Base-by-base conservation (phyloP, 2,888 invertebrate species). In the Tolmerus cingulatus region DNA sequence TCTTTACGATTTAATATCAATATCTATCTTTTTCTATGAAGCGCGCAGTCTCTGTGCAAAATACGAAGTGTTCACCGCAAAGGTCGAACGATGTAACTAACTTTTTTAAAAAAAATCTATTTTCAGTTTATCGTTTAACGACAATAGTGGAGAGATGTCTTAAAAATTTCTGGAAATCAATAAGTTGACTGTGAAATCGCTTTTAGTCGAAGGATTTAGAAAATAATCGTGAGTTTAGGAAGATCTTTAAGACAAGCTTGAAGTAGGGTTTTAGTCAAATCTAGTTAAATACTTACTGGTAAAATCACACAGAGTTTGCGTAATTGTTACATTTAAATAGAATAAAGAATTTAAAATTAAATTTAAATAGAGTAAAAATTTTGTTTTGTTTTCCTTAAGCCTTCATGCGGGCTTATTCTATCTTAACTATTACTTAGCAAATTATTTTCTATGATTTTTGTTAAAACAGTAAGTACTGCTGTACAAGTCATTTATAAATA, bases 401-500 rank as follows among this genome's bases (percentile, higher is more conserved):
- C 40, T 46, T 37, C 37, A 84, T 43, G 14, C 5, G 37, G 23
- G 9, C 23, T 46, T 46, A 0, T 82, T 51, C 51, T 57, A 8
- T 43, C 40, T 40, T 27, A 8, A 14, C 74, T 19, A 30, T 34
- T 14, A 30, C 40, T n/a, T 74, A 74, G 19, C 27, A 46, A 86
- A 86, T 86, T 86, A 86, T 76, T 74, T 1, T 74, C 43, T 86
- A 66, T 85, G 23, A 23, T 27, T 76, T 74, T 81, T 30, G 55
- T 86, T 86, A 40, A 74, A n/a, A 46, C 74, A 51, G 74, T 34
- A 76, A 74, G 46, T 46, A 76, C 74, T 23, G 40, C 37, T 74
- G 46, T 74, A 74, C 86, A 76, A 57, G 86, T 74, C 27, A 86
- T 86, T 43, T 76, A 86, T 86, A 74, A 86, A 74, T 86, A 76